These are phyloP conservation scores for Rhincodon typus DNA, from an alignment of 2,797 vertebrate species.

Conservation along the genomic window DNA sequence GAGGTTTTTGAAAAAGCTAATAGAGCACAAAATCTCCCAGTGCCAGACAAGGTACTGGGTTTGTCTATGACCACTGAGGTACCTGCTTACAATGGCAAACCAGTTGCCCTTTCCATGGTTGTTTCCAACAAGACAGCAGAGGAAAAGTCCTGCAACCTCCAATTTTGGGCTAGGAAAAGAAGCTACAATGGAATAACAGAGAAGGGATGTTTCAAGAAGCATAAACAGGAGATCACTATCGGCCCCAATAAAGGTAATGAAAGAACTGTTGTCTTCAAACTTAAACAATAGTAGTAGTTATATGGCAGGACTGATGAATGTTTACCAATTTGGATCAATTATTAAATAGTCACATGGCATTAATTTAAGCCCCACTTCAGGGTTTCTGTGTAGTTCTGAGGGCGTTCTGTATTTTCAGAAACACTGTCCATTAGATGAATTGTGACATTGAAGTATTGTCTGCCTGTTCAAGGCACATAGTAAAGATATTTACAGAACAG, in stretches of 20 bases:
- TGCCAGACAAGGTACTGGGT: background rate
- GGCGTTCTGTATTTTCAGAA: background rate
- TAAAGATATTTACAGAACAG: background rate
- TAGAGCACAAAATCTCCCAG: background rate
- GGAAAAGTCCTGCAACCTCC: background rate
- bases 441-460: background rate
- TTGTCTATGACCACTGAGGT: background rate
- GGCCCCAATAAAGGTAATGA: background rate
- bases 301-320: too few species aligned
- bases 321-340: background rate
- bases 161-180: background rate
- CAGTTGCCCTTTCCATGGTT: background rate
- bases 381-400: background rate
- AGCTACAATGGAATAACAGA: background rate
- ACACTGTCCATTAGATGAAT: background rate
- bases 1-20: background rate
- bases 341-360: background rate
- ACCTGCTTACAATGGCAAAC: background rate
- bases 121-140: conserved; percentile 5
- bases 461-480: background rate
- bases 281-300: too few species aligned
- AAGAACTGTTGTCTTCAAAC: background rate
- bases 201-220: background rate
- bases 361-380: background rate
- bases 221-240: background rate